These are phyloP conservation scores for Eupithecia exiguata DNA, from an alignment of 2,888 invertebrate genomes.

Conservation along the genomic window DNA sequence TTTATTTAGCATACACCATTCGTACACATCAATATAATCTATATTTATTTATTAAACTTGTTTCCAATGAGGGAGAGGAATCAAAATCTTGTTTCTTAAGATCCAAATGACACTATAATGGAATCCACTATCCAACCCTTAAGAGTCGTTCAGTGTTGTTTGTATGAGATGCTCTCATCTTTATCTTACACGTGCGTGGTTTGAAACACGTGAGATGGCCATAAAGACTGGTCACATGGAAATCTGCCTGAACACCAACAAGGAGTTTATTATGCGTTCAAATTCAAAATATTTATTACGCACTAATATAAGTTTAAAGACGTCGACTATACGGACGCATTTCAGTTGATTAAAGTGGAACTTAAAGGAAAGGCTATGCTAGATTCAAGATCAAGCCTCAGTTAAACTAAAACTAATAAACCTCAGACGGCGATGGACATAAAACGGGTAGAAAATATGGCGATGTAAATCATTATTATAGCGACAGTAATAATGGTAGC, in stretches of 20 bases:
- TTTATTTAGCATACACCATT: too few species aligned
- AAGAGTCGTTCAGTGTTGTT: constrained; percentile 1
- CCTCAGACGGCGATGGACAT: not conserved
- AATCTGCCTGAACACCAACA: constrained; percentile 6
- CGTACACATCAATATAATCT: too few species aligned
- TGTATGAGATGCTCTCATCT: constrained; percentile 6
- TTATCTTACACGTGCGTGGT: constrained; percentile 13
- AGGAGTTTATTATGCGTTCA: constrained; percentile 9
- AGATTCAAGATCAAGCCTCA: not conserved
- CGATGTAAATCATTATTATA: constrained; percentile 8
- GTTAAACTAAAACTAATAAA: not conserved
- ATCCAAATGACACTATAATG: not conserved
- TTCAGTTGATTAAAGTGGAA: not conserved
- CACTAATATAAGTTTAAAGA: not conserved
- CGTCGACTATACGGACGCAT: not conserved
- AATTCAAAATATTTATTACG: not conserved
- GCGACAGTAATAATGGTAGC: constrained; percentile 1
- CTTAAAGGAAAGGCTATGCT: not conserved
- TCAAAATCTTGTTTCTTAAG: not conserved
- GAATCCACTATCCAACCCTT: not conserved
- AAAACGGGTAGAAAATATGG: constrained; percentile 3
- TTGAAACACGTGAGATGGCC: constrained; percentile 11
- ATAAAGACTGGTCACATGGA: constrained; percentile 16
- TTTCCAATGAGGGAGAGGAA: too few species aligned
- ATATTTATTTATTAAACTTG: too few species aligned